Conservation (phyloP, 2,113 vertebrate species). For the Tachuris rubrigastra region DNA sequence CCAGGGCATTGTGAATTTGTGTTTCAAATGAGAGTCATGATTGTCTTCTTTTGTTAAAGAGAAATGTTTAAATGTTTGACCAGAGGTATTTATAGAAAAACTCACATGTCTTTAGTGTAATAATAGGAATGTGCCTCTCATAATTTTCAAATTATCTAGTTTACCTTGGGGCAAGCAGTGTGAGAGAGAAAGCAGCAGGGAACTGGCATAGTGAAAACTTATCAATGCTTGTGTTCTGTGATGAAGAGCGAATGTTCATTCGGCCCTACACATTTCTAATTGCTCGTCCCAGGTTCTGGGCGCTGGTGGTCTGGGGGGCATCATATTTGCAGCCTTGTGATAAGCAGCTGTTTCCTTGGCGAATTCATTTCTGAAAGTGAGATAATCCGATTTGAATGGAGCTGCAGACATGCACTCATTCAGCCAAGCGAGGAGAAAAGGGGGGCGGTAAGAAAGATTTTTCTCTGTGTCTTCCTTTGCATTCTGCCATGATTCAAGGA, state of each 20-base stretch:
- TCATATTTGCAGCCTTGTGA: background rate
- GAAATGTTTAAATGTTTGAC: background rate
- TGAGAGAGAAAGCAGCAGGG: background rate
- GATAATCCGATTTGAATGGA: slow-evolving; percentile 39
- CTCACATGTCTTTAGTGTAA: background rate
- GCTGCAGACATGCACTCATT: background rate
- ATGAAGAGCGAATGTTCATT: background rate
- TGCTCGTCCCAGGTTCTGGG: background rate
- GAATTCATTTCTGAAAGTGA: slow-evolving; percentile 33
- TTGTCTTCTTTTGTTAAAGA: background rate
- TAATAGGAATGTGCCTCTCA: background rate
- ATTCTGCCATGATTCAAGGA: background rate
- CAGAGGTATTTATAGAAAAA: background rate
- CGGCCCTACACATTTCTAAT: background rate
- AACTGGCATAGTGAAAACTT: background rate
- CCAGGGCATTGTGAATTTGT: background rate
- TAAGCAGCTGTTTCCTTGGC: slow-evolving; percentile 38
- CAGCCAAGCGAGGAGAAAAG: background rate
- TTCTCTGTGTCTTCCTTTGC: background rate
- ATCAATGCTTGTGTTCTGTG: background rate
- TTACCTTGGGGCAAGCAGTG: background rate
- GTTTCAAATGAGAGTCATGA: background rate
- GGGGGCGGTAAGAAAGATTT: background rate
- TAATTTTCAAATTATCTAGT: background rate
- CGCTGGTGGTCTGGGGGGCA: background rate